Conservation (phyloP, 1,140 invertebrate genomes). For the Argopecten irradians region DNA sequence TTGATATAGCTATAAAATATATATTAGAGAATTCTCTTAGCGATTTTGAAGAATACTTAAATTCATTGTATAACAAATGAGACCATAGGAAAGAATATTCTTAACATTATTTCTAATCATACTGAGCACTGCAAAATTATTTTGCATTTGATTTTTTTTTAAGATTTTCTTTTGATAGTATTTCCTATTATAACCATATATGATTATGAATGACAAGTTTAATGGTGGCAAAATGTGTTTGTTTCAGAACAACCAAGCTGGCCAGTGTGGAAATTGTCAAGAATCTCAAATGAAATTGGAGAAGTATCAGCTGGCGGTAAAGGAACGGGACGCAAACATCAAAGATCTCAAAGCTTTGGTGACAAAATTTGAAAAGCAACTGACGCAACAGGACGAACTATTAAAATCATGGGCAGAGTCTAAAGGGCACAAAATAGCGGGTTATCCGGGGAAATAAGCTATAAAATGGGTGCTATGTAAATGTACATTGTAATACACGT, state of each 20-base stretch:
- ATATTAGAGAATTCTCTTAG: too few species aligned
- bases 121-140: too few species aligned
- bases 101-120: too few species aligned
- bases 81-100: too few species aligned
- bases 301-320: slow-evolving; percentile 48
- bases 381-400: slow-evolving; percentile 60
- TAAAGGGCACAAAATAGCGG: slow-evolving; percentile 60
- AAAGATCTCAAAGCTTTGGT: slow-evolving; percentile 61
- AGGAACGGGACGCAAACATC: slow-evolving; percentile 59
- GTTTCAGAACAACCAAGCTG: slow-evolving; percentile 37
- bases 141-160: too few species aligned
- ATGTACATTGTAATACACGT: too few species aligned
- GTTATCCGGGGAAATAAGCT: background rate
- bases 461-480: background rate
- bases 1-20: too few species aligned
- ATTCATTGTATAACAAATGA: too few species aligned
- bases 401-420: slow-evolving; percentile 61
- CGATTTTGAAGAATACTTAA: too few species aligned
- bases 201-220: background rate
- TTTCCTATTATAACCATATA: too few species aligned
- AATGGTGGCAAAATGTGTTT: background rate
- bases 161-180: too few species aligned
- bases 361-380: slow-evolving; percentile 63
- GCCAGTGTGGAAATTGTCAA: slow-evolving; percentile 61
- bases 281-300: slow-evolving; percentile 53